Conservation (phyloP, 35 echinoderm and acorn worm species). For the Nesometra sesokonis region DNA sequence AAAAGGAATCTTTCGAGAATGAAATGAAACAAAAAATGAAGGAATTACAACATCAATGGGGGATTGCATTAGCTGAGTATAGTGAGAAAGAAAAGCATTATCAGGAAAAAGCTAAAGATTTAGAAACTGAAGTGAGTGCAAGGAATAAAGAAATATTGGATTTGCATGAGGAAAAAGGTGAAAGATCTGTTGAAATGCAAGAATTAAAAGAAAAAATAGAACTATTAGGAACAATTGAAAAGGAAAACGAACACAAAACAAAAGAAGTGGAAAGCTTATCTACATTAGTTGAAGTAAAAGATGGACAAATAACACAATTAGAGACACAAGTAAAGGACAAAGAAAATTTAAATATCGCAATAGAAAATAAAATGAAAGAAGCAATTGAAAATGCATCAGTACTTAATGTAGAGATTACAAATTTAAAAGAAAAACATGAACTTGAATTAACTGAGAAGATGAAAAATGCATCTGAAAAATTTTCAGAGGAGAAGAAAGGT, state of each 20-base stretch:
- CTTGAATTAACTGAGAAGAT: slow-evolving; percentile 2
- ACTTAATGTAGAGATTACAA: slow-evolving; percentile 19
- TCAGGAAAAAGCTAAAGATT: slow-evolving; percentile 26
- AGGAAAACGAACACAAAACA: slow-evolving; percentile 23
- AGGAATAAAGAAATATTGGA: slow-evolving; percentile 73
- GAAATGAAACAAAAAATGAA: neutral
- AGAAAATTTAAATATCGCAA: neutral
- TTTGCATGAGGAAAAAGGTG: slow-evolving; percentile 47
- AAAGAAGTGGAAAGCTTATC: slow-evolving; percentile 15
- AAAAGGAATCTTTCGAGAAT: slow-evolving; percentile 9
- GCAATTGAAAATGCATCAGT: neutral
- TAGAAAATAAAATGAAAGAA: slow-evolving; percentile 3
- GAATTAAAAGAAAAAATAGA: slow-evolving; percentile 21
- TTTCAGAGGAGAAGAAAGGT: slow-evolving; percentile 29
- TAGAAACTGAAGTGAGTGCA: slow-evolving; percentile 64
- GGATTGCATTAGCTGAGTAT: too few species aligned
- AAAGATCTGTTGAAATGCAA: slow-evolving; percentile 9
- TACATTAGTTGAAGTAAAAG: slow-evolving; percentile 18
- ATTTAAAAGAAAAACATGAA: slow-evolving; percentile 1
- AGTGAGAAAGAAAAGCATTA: too few species aligned
- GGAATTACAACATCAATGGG: neutral
- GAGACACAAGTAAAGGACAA: slow-evolving; percentile 8
- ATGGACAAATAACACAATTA: slow-evolving; percentile 4
- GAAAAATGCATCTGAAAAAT: slow-evolving; percentile 42
- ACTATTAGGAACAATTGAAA: slow-evolving; percentile 8